These are phyloP conservation scores for Euphydryas editha DNA, from an alignment of 2,888 invertebrate species.

Conservation along the genomic window DNA sequence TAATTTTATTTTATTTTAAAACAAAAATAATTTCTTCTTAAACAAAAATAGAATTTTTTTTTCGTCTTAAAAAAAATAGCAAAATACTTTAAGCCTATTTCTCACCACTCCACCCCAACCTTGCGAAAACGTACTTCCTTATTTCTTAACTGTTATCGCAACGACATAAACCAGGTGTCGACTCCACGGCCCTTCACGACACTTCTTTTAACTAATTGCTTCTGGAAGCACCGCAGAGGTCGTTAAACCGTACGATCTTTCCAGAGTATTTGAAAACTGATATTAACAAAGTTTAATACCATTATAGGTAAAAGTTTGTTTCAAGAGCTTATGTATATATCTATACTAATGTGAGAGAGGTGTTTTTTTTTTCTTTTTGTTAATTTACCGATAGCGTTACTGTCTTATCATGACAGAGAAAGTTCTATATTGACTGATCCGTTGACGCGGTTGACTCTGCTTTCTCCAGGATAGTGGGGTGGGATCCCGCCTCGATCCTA, in stretches of 20 bases:
- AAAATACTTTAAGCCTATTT: neutral
- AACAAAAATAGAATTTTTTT: neutral
- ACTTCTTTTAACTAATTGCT: constrained; percentile 39
- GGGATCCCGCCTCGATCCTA: too few relatives aligned
- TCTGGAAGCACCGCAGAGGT: constrained; percentile 7
- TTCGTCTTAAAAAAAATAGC: neutral
- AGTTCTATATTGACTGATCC: too few relatives aligned
- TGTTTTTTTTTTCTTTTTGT: too few relatives aligned
- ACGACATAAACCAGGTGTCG: constrained; percentile 52
- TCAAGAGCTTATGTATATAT: neutral
- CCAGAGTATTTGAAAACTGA: neutral
- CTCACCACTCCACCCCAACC: neutral
- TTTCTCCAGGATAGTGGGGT: too few relatives aligned
- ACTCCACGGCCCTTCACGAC: constrained; percentile 37
- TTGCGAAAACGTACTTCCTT: neutral
- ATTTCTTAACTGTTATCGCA: constrained; percentile 20
- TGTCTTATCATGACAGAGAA: too few relatives aligned
- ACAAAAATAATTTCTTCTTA: neutral
- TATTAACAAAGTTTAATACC: neutral
- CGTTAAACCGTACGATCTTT: constrained; percentile 17
- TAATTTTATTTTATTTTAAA: too few relatives aligned
- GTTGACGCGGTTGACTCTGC: too few relatives aligned
- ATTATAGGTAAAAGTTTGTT: neutral
- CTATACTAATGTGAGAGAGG: too few relatives aligned
- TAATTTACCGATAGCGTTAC: too few relatives aligned